phyloP scores from a whole-genome alignment of 2,888 invertebrate species.

The Brachyptera putata region DNA sequence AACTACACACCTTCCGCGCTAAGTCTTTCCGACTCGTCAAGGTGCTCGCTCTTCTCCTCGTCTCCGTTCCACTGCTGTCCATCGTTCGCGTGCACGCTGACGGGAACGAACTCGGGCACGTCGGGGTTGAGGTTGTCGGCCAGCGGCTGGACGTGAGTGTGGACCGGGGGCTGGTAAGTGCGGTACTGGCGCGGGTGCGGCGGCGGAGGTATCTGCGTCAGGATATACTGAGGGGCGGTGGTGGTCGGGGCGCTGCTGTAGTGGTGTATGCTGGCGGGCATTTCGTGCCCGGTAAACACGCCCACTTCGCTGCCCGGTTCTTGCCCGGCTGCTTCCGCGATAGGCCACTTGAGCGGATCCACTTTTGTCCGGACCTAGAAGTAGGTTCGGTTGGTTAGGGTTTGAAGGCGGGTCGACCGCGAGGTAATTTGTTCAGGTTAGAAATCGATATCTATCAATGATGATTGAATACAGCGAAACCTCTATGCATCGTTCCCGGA shows the following conservation, averaged over 20 bases:
- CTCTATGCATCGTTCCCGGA: too few species aligned
- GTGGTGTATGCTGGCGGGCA: not conserved
- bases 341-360: constrained; percentile 86
- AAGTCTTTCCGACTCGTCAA: too few species aligned
- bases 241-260: constrained; percentile 35
- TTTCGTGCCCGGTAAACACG: constrained; percentile 5
- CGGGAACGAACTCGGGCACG: constrained; percentile 80
- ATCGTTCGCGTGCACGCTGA: constrained; percentile 36
- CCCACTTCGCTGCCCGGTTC: not conserved
- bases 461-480: too few species aligned
- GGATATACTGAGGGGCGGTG: constrained; percentile 22
- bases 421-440: not conserved
- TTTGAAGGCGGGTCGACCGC: too few species aligned
- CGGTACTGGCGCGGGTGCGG: constrained; percentile 18
- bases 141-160: constrained; percentile 11
- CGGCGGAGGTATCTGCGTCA: constrained; percentile 20
- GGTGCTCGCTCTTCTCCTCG: constrained; percentile 27
- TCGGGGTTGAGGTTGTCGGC: constrained; percentile 66
- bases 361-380: constrained; percentile 73
- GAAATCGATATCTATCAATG: too few species aligned
- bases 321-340: constrained; percentile 52
- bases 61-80: constrained; percentile 26
- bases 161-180: constrained; percentile 36
- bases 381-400: too few species aligned
- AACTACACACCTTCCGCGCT: too few species aligned